Conservation (phyloP, 2,797 vertebrate genomes). For the Phaenicophaeus curvirostris region DNA sequence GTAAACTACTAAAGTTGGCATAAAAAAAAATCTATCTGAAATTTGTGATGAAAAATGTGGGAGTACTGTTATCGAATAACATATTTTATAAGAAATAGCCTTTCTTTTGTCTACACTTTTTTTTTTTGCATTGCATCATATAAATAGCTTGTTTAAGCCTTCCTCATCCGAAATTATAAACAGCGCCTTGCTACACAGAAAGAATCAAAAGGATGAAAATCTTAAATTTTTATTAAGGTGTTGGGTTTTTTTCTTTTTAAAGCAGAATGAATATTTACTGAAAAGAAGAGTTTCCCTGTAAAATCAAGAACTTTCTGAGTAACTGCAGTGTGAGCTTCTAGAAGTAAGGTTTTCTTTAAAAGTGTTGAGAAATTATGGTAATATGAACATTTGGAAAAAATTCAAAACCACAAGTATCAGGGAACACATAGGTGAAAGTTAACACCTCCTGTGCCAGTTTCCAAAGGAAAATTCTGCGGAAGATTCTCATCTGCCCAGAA, state of each 20-base stretch:
- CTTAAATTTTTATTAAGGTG: neutral
- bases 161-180: neutral
- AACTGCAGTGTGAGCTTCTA: neutral
- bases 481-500: neutral
- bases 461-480: neutral
- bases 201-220: neutral
- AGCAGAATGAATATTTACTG: neutral
- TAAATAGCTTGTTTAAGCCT: neutral
- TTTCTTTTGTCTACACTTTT: neutral
- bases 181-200: neutral
- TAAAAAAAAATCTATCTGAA: neutral
- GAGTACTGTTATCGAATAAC: neutral
- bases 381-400: neutral
- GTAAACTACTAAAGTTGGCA: neutral
- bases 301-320: neutral
- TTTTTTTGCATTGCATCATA: neutral
- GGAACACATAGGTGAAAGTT: neutral
- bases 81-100: neutral
- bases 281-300: neutral
- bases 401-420: neutral
- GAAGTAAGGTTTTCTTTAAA: neutral
- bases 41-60: conserved; percentile 14
- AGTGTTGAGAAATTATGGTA: neutral
- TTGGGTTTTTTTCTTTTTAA: neutral
- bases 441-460: neutral